These are phyloP conservation scores for Hydrophis major DNA, from an alignment of 2,797 vertebrate species.

Conservation along the genomic window DNA sequence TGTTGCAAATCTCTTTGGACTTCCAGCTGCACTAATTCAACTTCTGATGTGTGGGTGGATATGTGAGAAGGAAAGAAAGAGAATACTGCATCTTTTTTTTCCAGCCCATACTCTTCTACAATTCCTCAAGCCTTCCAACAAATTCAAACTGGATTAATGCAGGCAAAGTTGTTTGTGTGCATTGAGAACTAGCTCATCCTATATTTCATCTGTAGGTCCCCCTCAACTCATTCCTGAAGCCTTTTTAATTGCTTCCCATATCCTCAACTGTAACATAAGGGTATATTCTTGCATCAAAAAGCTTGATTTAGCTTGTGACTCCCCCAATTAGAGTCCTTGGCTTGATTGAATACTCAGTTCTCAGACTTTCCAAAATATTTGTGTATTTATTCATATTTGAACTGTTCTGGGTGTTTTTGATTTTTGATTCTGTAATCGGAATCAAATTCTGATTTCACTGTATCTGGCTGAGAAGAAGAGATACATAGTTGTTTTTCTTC, in stretches of 20 bases:
- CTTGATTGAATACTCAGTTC: neutral
- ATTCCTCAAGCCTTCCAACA: neutral
- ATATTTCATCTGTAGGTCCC: neutral
- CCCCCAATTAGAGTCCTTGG: neutral
- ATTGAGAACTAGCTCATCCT: neutral
- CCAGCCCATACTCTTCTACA: neutral
- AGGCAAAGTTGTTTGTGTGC: neutral
- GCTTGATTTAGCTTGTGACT: neutral
- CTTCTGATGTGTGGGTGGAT: neutral
- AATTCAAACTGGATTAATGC: neutral
- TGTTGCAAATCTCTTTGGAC: neutral
- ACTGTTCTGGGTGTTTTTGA: neutral
- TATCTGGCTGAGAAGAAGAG: neutral
- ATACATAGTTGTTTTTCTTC: too few relatives aligned
- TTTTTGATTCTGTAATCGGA: neutral
- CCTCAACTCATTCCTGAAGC: neutral
- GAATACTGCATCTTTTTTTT: neutral
- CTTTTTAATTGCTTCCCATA: neutral
- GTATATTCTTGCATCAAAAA: neutral
- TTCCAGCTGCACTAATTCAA: neutral
- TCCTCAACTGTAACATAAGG: neutral
- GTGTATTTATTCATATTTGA: neutral
- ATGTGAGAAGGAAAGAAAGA: neutral
- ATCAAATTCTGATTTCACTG: neutral
- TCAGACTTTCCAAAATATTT: neutral